Percentiles rank a stretch among this genome's conserved stretches.
These are phyloP conservation scores for Lasioglossum figueresi DNA, from an alignment of 2,888 invertebrate species.

Conservation along the genomic window DNA sequence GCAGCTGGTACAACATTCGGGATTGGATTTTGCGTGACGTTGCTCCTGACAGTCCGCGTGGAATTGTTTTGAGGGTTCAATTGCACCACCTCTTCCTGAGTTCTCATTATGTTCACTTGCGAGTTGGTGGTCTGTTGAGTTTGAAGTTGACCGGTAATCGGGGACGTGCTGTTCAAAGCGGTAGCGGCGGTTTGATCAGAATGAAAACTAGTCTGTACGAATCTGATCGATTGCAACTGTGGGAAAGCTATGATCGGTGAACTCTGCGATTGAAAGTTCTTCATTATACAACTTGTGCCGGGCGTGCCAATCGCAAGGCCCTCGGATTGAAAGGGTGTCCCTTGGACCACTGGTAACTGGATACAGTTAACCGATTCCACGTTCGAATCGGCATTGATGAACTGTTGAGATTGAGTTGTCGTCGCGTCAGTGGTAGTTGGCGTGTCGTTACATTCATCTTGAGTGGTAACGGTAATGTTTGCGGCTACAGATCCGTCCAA, in stretches of 20 bases:
- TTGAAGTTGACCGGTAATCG: conserved; percentile 67
- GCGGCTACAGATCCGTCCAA: conserved; percentile 82
- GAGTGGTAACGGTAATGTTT: conserved; percentile 79
- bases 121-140: conserved; percentile 65
- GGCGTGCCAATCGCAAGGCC: conserved; percentile 73
- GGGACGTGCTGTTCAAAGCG: conserved; percentile 54
- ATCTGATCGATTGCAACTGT: conserved; percentile 81
- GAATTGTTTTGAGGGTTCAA: conserved; percentile 71
- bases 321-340: conserved; percentile 76
- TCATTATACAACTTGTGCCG: conserved; percentile 78
- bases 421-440: conserved; percentile 76
- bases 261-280: conserved; percentile 78
- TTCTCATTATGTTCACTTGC: conserved; percentile 76
- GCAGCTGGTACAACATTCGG: conserved; percentile 67
- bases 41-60: conserved; percentile 58
- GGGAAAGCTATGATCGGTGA: conserved; percentile 81
- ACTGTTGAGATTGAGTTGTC: conserved; percentile 71
- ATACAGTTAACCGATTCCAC: conserved; percentile 78
- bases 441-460: conserved; percentile 78
- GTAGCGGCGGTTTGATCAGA: conserved; percentile 69
- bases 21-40: conserved; percentile 60
- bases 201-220: conserved; percentile 80
- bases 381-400: conserved; percentile 69
- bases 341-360: conserved; percentile 78
- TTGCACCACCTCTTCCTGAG: conserved; percentile 77